Conservation (phyloP, 1,140 invertebrate species). For the Plodia interpunctella region DNA sequence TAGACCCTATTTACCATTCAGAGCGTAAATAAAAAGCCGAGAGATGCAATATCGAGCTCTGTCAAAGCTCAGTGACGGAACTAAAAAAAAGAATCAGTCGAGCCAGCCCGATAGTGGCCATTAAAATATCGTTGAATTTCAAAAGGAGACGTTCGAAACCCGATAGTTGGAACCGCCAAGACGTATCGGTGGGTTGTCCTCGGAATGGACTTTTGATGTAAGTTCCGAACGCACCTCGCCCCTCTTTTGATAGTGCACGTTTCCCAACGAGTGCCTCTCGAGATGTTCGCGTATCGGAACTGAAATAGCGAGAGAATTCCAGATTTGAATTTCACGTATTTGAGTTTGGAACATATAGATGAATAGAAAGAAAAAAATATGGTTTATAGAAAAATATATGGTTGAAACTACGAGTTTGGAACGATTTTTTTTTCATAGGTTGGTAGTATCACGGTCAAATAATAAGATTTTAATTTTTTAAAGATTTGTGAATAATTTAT, state of each 20-base stretch:
- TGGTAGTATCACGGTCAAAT: not conserved
- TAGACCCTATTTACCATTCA: slow-evolving; percentile 51
- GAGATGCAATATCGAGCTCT: slow-evolving; percentile 56
- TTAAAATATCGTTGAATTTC: slow-evolving; percentile 71
- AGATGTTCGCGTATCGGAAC: slow-evolving; percentile 10
- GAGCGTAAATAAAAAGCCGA: slow-evolving; percentile 57
- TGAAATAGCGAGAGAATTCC: slow-evolving; percentile 14
- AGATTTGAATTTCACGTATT: slow-evolving; percentile 15
- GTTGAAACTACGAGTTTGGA: no score
- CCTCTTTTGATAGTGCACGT: slow-evolving; percentile 14
- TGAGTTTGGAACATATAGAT: not conserved
- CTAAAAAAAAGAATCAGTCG: slow-evolving; percentile 49
- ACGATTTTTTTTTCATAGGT: not conserved
- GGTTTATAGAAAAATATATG: no score
- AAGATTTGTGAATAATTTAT: not conserved
- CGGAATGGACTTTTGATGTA: slow-evolving; percentile 61
- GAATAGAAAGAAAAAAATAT: no score
- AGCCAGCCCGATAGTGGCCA: slow-evolving; percentile 55
- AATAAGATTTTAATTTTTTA: not conserved
- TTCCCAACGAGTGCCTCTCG: slow-evolving; percentile 12
- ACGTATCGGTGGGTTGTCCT: slow-evolving; percentile 35
- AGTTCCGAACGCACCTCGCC: slow-evolving; percentile 32
- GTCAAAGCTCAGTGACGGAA: slow-evolving; percentile 52
- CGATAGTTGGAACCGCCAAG: slow-evolving; percentile 36
- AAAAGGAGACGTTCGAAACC: slow-evolving; percentile 44